Base-by-base conservation (phyloP, 1,140 invertebrate species). In the Antheraea pernyi region DNA sequence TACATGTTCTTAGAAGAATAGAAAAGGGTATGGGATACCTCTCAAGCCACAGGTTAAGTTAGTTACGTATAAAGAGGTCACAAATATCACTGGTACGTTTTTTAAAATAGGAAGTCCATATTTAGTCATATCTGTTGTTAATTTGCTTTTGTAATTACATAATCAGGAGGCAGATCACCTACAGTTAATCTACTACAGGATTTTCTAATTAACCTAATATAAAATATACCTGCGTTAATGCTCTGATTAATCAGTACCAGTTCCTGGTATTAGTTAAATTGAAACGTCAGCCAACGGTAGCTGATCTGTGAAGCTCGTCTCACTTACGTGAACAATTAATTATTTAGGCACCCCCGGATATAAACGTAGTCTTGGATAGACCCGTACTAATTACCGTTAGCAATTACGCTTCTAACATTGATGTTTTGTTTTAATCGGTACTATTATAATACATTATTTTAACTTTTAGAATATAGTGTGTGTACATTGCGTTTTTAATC, bases 231-330 rank as follows among this genome's bases (percentile, higher is more conserved):
- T 8, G 19, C 42, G 62, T 71, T 63, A 67, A 62, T 70, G 48
- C 67, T 73, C 30, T 36, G 65, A 18, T 10, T 59, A 63, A 69
- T 72, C 59, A 42, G 36, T 62, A 67, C 69, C 59, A 69, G 64
- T 13, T 36, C 36, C 37, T 53, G 16, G 6, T 53, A 53, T 13
- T 13, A 13, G 36, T 2, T 66, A 67, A 71, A 71, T 71, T 71
- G 60, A 48, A 7, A 19, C 42, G 70, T 71, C 70, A 71, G 42
- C 67, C 60, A 42, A 42, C 60, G 37, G 36, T 67, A 46, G 67
- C 59, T 67, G 65, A 71, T 71, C 64, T 16, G 46, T 13, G 46
- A 16, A 13, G 46, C 13, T 53, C 46, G 46, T 53, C 16, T 53
- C 16, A 53, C 16, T 53, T n/a, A 13, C 46, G 16, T 16, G 46